Evolutionary conservation across 2,113 vertebrate species (phyloP).

Genomic region (Desmodus rotundus): DNA sequence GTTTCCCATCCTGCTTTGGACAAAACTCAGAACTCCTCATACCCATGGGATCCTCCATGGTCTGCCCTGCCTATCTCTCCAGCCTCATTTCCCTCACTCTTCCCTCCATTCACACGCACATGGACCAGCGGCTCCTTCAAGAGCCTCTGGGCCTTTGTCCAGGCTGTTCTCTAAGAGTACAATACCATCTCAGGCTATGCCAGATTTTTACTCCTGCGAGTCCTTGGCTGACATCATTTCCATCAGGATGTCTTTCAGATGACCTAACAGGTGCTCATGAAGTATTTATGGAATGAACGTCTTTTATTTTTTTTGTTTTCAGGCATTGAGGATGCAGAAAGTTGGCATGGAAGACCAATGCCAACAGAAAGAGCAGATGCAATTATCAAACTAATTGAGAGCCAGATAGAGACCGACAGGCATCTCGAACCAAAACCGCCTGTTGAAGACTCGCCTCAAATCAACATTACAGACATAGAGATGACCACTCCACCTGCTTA

Average conservation of each 20-base stretch:
- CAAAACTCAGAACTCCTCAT: background rate
- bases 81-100: background rate
- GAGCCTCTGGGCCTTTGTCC: background rate
- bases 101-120: background rate
- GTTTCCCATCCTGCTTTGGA: background rate
- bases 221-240: background rate
- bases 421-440: conserved; percentile 80
- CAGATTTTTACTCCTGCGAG: background rate
- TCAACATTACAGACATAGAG: conserved; percentile 72
- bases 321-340: conserved; percentile 88
- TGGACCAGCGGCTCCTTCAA: background rate
- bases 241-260: background rate
- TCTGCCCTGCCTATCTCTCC: background rate
- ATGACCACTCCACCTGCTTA: conserved; percentile 82
- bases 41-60: background rate
- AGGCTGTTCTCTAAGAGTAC: background rate
- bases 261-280: background rate
- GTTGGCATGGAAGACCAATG: conserved; percentile 90
- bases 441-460: conserved; percentile 76
- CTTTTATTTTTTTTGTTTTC: background rate
- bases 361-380: conserved; percentile 84
- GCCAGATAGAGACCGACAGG: conserved; percentile 83
- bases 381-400: conserved; percentile 81
- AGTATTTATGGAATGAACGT: background rate
- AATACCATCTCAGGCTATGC: background rate